Percentiles rank a stretch among this genome's conserved stretches.
Conservation (phyloP, 1,140 invertebrate species). For the Drosophila simulans region DNA sequence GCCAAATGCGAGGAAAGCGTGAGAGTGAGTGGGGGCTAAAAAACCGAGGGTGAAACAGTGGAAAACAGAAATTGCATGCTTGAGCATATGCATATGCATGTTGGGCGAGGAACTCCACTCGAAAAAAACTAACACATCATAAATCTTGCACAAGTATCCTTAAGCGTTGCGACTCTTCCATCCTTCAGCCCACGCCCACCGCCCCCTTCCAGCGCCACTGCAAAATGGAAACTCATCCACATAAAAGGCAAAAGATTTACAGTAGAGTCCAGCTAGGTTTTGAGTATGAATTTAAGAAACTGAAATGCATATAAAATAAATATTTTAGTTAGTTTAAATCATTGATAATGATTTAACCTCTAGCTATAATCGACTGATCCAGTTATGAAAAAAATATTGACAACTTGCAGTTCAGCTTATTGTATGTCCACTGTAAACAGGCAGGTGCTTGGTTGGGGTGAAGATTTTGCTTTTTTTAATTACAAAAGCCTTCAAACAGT, state of each 20-base stretch:
- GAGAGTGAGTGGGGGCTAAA: neutral
- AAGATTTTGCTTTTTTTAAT: slow-evolving; percentile 55
- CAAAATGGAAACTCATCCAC: slow-evolving; percentile 39
- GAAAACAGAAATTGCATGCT: slow-evolving; percentile 62
- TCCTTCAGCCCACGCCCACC: slow-evolving; percentile 39
- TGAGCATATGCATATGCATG: slow-evolving; percentile 72
- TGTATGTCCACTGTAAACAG: neutral
- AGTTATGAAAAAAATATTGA: neutral
- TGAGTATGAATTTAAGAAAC: neutral
- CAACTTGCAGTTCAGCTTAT: neutral
- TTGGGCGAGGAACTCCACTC: slow-evolving; percentile 63
- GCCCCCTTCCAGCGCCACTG: slow-evolving; percentile 13
- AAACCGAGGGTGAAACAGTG: slow-evolving; percentile 17
- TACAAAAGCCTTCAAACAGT: slow-evolving; percentile 56
- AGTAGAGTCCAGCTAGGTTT: slow-evolving; percentile 1
- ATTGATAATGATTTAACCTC: no score
- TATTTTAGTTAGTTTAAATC: no score
- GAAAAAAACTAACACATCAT: slow-evolving; percentile 76
- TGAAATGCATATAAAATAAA: neutral
- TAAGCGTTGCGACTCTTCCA: slow-evolving; percentile 52
- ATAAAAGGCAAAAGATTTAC: slow-evolving; percentile 25
- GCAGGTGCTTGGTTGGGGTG: slow-evolving; percentile 1
- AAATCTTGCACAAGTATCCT: slow-evolving; percentile 81
- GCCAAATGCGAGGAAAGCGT: slow-evolving; percentile 47
- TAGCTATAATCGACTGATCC: no score